Conservation (phyloP, 2,888 invertebrate genomes). For the Tillus elongatus region DNA sequence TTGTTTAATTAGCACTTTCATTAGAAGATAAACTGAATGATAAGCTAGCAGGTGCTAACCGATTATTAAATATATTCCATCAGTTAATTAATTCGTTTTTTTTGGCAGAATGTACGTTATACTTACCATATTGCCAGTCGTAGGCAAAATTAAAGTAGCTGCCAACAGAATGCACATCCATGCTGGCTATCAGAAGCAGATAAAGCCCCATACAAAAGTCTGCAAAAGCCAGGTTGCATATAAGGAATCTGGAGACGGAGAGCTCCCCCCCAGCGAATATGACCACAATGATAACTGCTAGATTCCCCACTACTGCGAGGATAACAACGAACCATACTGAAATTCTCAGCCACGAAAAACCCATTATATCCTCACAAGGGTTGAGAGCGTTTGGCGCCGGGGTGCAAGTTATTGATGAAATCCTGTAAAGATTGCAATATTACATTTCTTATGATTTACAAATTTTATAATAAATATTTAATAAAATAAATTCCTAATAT, state of each 20-base stretch:
- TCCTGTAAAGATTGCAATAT: constrained; percentile 31
- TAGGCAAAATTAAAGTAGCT: constrained; percentile 85
- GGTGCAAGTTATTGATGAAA: constrained; percentile 53
- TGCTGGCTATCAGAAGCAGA: constrained; percentile 70
- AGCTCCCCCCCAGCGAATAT: constrained; percentile 51
- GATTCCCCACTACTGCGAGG: constrained; percentile 74
- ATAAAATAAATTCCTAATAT: no score
- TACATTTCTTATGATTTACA: no score
- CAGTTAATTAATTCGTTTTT: background rate
- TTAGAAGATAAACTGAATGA: no score
- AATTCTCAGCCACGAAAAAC: constrained; percentile 64
- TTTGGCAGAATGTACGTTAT: background rate
- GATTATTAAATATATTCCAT: background rate
- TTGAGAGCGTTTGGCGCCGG: constrained; percentile 74
- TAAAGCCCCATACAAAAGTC: constrained; percentile 84
- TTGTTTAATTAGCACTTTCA: no score
- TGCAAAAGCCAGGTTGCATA: constrained; percentile 78
- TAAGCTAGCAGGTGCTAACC: no score
- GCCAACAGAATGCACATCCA: constrained; percentile 75
- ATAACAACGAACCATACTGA: constrained; percentile 82
- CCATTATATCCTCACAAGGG: constrained; percentile 87
- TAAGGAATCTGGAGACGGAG: constrained; percentile 61
- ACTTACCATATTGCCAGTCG: constrained; percentile 72
- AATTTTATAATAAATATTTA: no score
- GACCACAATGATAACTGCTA: constrained; percentile 70